Evolutionary conservation across 37 sponge, comb jelly and placozoan species (phyloP), one percentile per base, ranked within the genome.

Genomic region (Diacarnus erythraeanus): DNA sequence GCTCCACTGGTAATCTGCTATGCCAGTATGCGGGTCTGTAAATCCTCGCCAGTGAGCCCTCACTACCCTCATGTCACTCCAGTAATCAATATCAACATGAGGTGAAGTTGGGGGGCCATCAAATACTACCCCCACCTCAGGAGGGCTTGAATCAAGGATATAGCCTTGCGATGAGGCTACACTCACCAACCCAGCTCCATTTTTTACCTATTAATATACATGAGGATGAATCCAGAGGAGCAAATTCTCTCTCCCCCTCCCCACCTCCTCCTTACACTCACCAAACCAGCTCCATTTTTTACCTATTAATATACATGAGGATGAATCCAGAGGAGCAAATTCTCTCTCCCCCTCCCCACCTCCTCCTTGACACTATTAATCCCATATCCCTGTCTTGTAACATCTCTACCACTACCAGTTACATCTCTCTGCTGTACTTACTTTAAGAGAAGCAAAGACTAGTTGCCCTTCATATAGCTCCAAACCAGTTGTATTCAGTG

Each of bases 61-160:
- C 9, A 91, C 33, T 3, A 44, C 42, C 21, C 66, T 42, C 37
- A 41, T 17, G 54, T 64, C 44, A n/a, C 54, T 74, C 18, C 79
- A 72, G 78, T 84, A 95, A 40, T 88, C 91, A 15, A 31, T 34
- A 51, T 44, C 36, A 12, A 37, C 81, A 0, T 6, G 0, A 2
- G 2, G 10, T 4, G 57, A 20, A 15, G 77, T 23, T 58, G 1
- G 73, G 20, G 80, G 79, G 10, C 91, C 95, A 64, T 94, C 95
- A 59, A 79, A 77, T 26, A 88, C 89, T 0, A 5, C 20, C 0
- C 79, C 92, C 10, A 22, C 38, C 34, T 51, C n/a, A 34, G 94
- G 94, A 20, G 90, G 90, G 36, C 75, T 87, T 59, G 87, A 76
- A 71, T 94, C 94, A 23, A 78, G 54, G 29, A 77, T 42, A 42